Evolutionary conservation across 2,113 vertebrate species (phyloP).

Genomic region (Fulmarus glacialis): DNA sequence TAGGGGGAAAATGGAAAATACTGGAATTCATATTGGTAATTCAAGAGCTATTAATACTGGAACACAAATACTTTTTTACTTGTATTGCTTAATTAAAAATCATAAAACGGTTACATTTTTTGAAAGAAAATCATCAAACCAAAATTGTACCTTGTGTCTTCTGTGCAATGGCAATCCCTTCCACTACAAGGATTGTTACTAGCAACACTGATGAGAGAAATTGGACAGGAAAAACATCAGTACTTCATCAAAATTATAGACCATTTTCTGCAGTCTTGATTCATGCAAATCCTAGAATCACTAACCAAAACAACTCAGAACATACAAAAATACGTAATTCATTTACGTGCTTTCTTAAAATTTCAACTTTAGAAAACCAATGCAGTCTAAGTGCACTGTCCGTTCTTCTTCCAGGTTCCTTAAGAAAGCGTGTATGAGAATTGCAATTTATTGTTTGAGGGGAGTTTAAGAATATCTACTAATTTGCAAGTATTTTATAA

Average conservation of each 20-base stretch:
- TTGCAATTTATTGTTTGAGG: neutral
- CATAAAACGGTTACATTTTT: neutral
- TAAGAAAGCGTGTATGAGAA: neutral
- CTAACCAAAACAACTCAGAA: neutral
- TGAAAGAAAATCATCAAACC: neutral
- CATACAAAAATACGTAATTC: neutral
- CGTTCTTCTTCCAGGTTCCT: neutral
- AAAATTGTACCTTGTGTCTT: slow-evolving; percentile 88
- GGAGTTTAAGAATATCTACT: neutral
- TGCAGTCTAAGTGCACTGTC: neutral
- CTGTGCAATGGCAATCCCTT: slow-evolving; percentile 93
- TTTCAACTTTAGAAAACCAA: neutral
- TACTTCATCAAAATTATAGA: neutral
- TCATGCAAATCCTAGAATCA: neutral
- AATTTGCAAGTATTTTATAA: neutral
- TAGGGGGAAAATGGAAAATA: neutral
- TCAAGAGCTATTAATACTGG: neutral
- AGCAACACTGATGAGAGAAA: slow-evolving; percentile 85
- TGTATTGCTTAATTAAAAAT: neutral
- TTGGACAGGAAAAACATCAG: slow-evolving; percentile 41
- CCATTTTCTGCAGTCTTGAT: neutral
- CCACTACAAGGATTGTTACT: slow-evolving; percentile 91
- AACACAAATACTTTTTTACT: neutral
- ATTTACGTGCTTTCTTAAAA: neutral
- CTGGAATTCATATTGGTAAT: neutral